A percentile compares a stretch with the other conserved stretches of the same genome.
These are phyloP conservation scores for Calephelis nemesis DNA, from an alignment of 1,140 invertebrate genomes.

Conservation along the genomic window DNA sequence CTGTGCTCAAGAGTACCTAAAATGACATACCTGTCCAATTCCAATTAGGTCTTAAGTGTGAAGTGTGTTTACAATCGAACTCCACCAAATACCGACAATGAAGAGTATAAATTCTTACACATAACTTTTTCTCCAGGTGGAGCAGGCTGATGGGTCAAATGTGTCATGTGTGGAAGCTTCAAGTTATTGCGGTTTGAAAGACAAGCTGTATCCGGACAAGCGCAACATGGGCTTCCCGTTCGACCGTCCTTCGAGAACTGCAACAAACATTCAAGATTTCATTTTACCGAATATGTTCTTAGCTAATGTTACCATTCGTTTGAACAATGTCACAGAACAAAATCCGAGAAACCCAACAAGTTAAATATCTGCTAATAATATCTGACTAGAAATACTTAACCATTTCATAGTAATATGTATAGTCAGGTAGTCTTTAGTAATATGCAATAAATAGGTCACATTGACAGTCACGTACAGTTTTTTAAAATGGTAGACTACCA, in stretches of 20 bases:
- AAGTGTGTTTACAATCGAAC: too few relatives aligned
- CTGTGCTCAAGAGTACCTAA: too few relatives aligned
- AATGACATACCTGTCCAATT: too few relatives aligned
- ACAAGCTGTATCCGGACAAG: constrained; percentile 83
- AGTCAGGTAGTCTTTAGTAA: too few relatives aligned
- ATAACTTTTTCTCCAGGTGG: constrained; percentile 40
- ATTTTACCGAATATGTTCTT: constrained; percentile 78
- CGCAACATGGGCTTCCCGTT: constrained; percentile 86
- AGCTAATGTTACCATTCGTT: constrained; percentile 73
- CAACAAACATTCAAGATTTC: constrained; percentile 80
- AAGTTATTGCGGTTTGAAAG: constrained; percentile 85
- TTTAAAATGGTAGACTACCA: too few relatives aligned
- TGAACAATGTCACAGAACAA: constrained; percentile 45
- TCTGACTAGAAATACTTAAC: too few relatives aligned
- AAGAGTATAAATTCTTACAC: background rate
- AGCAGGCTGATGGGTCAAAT: constrained; percentile 77
- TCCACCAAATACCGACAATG: too few relatives aligned
- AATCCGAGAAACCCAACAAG: constrained; percentile 59
- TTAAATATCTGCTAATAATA: constrained; percentile 20
- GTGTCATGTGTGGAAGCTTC: constrained; percentile 81
- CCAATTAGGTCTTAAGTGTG: too few relatives aligned
- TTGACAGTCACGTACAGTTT: too few relatives aligned
- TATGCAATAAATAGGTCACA: too few relatives aligned
- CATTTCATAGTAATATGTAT: too few relatives aligned
- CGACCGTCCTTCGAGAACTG: constrained; percentile 80